Evolutionary conservation across 2,797 vertebrate genomes (phyloP), one percentile per base, ranked within the genome.

Genomic region (Urophycis tenuis): DNA sequence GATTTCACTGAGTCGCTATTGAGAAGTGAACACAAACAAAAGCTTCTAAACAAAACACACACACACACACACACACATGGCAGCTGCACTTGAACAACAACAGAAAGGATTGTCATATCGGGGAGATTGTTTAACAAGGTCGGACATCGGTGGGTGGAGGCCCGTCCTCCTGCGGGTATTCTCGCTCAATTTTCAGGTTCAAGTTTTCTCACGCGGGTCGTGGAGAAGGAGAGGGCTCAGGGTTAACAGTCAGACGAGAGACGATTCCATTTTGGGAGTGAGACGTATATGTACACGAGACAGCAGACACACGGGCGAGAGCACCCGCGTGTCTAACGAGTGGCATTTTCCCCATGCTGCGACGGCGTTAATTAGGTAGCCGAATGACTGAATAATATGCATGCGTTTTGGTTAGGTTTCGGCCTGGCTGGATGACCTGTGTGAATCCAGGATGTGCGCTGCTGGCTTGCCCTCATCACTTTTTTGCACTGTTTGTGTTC

Each of bases 101-200:
- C 60, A 67, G 60, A 67, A 69, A 30, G 39, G 53, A 69, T 75
- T 69, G 74, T 75, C 74, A 69, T 12, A 39, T 70, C 74, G 11
- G 60, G n/a, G 31, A 75, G 74, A 70, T 69, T 75, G 64, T 75
- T 75, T 10, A 39, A 69, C 60, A 75, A 36, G 31, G 34, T 36
- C 10, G 34, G 29, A 29, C 34, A 36, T 69, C 2, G 10, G 15
- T 53, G 31, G 14, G 69, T n/a, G n/a, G 15, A 3, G 32, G 17
- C 19, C 33, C 32, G 22, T 25, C 53, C 25, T 29, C 60, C 60
- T 67, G 60, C 15, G 25, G 53, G 53, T n/a, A 25, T 60, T 17
- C 53, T 60, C 22, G 25, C n/a, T n/a, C 53, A 60, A 60, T 25
- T 60, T 60, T 60, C n/a, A 60, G 53, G 53, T 60, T n/a, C 6